These are phyloP conservation scores for Anoplopoma fimbria DNA, from an alignment of 2,113 vertebrate species.

Conservation along the genomic window DNA sequence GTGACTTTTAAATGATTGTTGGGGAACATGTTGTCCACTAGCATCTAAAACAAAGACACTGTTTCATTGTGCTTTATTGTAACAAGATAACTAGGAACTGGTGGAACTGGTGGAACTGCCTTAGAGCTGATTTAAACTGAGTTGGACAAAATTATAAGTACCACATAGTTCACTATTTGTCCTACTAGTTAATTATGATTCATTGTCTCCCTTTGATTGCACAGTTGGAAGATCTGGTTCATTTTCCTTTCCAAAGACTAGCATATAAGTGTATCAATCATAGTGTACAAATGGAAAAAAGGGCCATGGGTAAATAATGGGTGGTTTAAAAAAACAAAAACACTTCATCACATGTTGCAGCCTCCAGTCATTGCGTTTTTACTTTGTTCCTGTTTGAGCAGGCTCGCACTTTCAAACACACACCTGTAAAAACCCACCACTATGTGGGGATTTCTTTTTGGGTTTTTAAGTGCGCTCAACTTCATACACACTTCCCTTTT, in stretches of 20 bases:
- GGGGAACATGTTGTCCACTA: too few relatives aligned
- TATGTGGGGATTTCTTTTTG: neutral
- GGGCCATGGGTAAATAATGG: too few relatives aligned
- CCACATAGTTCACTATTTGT: too few relatives aligned
- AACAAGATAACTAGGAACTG: too few relatives aligned
- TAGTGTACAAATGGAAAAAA: too few relatives aligned
- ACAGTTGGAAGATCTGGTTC: slow-evolving; percentile 87
- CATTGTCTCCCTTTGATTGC: slow-evolving; percentile 84
- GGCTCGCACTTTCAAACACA: neutral
- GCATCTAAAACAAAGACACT: too few relatives aligned
- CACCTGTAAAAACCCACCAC: slow-evolving; percentile 19
- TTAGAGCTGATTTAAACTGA: too few relatives aligned
- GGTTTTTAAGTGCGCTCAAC: slow-evolving; percentile 6
- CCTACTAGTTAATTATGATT: neutral
- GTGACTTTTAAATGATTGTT: too few relatives aligned
- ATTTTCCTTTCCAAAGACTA: slow-evolving; percentile 14
- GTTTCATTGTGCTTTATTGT: too few relatives aligned
- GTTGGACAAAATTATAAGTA: too few relatives aligned
- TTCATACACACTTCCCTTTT: slow-evolving; percentile 56
- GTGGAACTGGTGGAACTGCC: too few relatives aligned
- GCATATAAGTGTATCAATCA: neutral
- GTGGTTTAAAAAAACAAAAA: neutral
- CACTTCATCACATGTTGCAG: neutral
- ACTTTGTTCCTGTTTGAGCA: slow-evolving; percentile 4
- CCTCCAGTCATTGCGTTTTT: neutral